Base-by-base conservation (phyloP, 2,888 invertebrate genomes). In the Chalcosyrphus nemorum region DNA sequence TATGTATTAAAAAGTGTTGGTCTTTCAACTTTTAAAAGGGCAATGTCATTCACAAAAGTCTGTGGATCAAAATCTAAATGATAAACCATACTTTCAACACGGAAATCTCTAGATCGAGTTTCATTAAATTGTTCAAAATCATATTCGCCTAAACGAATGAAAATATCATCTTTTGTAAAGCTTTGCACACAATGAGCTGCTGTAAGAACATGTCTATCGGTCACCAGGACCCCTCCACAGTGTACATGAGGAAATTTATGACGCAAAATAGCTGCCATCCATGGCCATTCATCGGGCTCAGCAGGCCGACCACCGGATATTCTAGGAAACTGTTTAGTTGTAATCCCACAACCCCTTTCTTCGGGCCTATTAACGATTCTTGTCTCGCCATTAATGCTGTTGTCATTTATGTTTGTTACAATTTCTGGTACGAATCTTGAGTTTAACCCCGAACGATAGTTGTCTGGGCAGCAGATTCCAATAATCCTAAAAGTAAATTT, bases 151-250 rank as follows among this genome's bases (percentile, higher is more conserved):
- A 97, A 92, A 19, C 96, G 93, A 0, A 96, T 95, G 59, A 92
- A 93, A 1, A 97, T 89, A 1, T 95, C 94, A 1, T 93, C 91
- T 0, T 93, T 92, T 59, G 92, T 92, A 88, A 93, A 92, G 75
- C 95, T 95, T 88, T 88, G 88, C 32, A 89, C 78, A 61, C 91
- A 91, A 87, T 91, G 91, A 0, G 91, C 91, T 0, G 92, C 92
- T 0, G 91, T 96, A 0, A 97, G 92, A 13, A 97, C 93, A 84
- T 87, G 88, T 11, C 93, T 92, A 88, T 96, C 95, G 0, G 96
- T 96, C 86, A 97, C 95, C 47, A 97, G 92, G 0, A 94, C 95
- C 0, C 96, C 97, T 0, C 97, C 97, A 89, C 97, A 97, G 88
- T 89, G 90, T 66, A 94, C 94, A 89, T 94, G 93, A 38, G 93